Evolutionary conservation across 2,888 invertebrate species (phyloP), one percentile per base, ranked within the genome.

Genomic region (Philonicus albiceps): DNA sequence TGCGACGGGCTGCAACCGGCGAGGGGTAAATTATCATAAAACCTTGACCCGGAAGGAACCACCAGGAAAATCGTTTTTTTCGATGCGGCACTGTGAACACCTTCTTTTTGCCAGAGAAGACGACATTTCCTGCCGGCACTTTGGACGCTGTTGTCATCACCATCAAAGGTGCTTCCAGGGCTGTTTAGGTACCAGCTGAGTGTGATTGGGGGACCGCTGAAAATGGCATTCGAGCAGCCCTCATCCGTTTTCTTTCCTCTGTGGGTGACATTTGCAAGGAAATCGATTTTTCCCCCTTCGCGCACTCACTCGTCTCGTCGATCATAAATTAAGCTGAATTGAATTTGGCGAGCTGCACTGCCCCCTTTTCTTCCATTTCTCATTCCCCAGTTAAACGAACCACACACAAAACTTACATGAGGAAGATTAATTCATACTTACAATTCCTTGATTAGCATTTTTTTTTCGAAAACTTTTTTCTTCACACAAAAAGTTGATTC

Each of bases 391-490:
- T 31, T 22, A 2, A 81, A 11, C 16, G 30, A 74, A 73, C 5
- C 27, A 72, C 64, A 64, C 64, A 83, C 22, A 55, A 37, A 81
- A 83, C 37, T 19, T 34, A 22, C 19, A 13, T 64, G 40, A 83
- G 43, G 43, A 40, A 73, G 43, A 40, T n/a, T 27, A 85, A 74
- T 74, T 37, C 43, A 19, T 87, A 87, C 87, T 87, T 87, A 87
- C 87, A 87, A 87, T 87, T 87, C 87, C 83, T 87, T 87, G 75
- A 87, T 87, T 74, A 87, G 85, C 87, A 87, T 87, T 84, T 87
- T 86, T 40, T 43, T 16, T 43, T 37, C 5, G 5, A 49, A 49
- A 80, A 43, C 16, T 85, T 85, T 85, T 74, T 30, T 19, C 11
- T 22, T 64, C 64, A 64, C 55, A n/a, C 27, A 27, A 64, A 19